These are phyloP conservation scores for Dromius quadrimaculatus DNA, from an alignment of 2,888 invertebrate species.

Conservation along the genomic window DNA sequence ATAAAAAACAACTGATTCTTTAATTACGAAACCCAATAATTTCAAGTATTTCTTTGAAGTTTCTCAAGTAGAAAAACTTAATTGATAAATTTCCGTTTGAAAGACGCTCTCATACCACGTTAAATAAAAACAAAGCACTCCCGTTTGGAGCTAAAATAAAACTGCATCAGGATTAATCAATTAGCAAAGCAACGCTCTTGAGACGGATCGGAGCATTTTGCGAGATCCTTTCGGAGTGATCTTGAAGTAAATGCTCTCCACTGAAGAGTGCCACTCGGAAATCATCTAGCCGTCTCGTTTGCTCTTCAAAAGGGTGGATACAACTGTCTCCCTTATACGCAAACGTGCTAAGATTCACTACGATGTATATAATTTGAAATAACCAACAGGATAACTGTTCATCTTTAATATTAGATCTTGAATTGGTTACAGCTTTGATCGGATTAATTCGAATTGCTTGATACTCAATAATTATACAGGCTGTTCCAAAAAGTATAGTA, in stretches of 20 bases:
- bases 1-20: too few species aligned
- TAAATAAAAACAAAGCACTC: constrained; percentile 14
- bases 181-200: constrained; percentile 24
- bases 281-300: constrained; percentile 5
- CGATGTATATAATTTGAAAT: constrained; percentile 38
- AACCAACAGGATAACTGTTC: constrained; percentile 47
- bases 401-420: constrained; percentile 45
- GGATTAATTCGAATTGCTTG: constrained; percentile 36
- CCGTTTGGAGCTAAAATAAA: constrained; percentile 16
- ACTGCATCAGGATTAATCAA: constrained; percentile 37
- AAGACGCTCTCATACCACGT: constrained; percentile 6
- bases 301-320: background rate
- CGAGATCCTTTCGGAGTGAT: constrained; percentile 16
- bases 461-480: too few species aligned
- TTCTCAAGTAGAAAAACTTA: constrained; percentile 12
- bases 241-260: constrained; percentile 50
- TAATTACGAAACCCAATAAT: constrained; percentile 29
- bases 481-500: too few species aligned
- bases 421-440: constrained; percentile 42
- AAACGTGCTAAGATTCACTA: constrained; percentile 1
- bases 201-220: background rate
- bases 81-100: constrained; percentile 36
- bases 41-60: constrained; percentile 22
- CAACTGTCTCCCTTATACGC: constrained; percentile 1
- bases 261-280: constrained; percentile 39